Base-by-base conservation (phyloP, 1,140 invertebrate genomes). In the Elymnias hypermnestra region DNA sequence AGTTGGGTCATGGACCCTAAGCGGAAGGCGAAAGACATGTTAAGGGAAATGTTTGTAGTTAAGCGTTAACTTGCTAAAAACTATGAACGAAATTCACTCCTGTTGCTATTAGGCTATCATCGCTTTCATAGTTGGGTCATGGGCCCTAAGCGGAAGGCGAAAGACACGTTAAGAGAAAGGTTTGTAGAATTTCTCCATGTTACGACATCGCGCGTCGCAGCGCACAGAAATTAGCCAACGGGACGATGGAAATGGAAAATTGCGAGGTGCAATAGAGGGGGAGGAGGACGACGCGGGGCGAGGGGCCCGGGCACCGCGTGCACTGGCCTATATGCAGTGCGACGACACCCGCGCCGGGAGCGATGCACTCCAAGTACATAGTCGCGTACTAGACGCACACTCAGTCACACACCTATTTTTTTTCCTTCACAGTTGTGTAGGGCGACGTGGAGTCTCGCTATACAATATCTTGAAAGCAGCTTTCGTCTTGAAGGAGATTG, bases 301-400 rank as follows among this genome's bases (percentile, higher is more conserved):
- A n/a, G 57, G 36, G 63, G 63, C 31, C 38, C 63, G 74, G 74
- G 71, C 72, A 73, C 71, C 76, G 76, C 78, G 78, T 81, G 81
- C 78, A 85, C 65, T 79, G 82, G 73, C 78, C 77, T 82, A 85
- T 81, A 81, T 85, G 82, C 78, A 83, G 76, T 81, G 70, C 78
- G 81, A 79, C 81, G 82, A 85, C 82, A 70, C 82, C 57, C 75
- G 76, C 64, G n/a, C 69, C 73, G 78, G 77, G 78, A 83, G 72
- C 78, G 82, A 79, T 82, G 78, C 76, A 82, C 77, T 82, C 68
- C 65, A 67, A 75, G 69, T 82, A 82, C 72, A 72, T 79, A 72
- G 69, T 60, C 65, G 61, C 66, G 73, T 69, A 76, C 78, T 79
- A 70, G 56, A 77, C 76, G 68, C 76, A 79, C 67, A 79, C 75